phyloP scores from a whole-genome alignment of 2,888 invertebrate genomes.

The Hyles lineata region DNA sequence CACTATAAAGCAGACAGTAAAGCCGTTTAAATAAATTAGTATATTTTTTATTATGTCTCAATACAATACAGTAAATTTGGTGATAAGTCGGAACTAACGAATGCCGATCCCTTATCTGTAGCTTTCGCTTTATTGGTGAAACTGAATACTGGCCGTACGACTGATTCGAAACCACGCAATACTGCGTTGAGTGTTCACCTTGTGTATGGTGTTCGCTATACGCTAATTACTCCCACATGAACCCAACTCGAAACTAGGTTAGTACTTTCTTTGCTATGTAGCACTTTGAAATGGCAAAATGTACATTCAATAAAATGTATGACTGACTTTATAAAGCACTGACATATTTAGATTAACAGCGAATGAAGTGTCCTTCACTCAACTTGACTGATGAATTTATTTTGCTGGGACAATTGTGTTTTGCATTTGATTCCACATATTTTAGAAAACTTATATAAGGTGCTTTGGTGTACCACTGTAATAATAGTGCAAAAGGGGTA shows the following conservation, averaged over 20 bases:
- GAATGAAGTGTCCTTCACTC: no score
- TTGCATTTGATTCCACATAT: no score
- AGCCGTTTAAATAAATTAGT: conserved; percentile 3
- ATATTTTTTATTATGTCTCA: conserved; percentile 2
- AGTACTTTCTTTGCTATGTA: background rate
- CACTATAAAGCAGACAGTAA: background rate
- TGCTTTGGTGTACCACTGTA: no score
- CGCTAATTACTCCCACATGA: conserved; percentile 9
- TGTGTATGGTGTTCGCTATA: background rate
- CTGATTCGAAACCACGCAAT: background rate
- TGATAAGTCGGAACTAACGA: background rate
- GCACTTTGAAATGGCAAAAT: background rate
- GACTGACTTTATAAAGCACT: no score
- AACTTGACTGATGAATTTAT: no score
- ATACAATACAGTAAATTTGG: background rate
- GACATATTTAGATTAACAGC: no score
- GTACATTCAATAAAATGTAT: background rate
- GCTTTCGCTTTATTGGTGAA: conserved; percentile 1
- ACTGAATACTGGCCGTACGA: background rate
- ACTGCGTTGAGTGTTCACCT: background rate
- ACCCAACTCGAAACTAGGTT: background rate
- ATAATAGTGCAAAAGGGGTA: no score
- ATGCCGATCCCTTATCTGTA: background rate
- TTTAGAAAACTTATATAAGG: no score
- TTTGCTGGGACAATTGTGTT: no score